Base-by-base conservation (phyloP, 2,888 invertebrate genomes). In the Pemphredon lugubris region DNA sequence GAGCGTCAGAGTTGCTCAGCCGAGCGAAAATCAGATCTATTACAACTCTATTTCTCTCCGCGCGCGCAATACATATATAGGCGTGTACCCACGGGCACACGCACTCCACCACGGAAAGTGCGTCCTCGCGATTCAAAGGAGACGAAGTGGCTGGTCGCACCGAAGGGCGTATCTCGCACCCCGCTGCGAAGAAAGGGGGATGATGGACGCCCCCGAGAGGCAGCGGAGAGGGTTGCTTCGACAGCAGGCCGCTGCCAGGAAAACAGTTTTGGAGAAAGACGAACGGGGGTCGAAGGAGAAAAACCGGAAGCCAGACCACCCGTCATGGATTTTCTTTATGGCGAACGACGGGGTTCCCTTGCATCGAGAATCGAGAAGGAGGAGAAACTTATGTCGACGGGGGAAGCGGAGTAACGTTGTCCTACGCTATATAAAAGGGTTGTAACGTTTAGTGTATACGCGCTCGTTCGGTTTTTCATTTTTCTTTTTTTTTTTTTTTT, bases 311-410 rank as follows among this genome's bases (percentile, higher is more conserved):
- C 70, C 63, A 74, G 67, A 55, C 72, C 73, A 67, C 67, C 75
- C 77, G 84, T 73, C 78, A 69, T 65, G 76, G 73, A 59, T 76
- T 77, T 83, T 83, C 84, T 84, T 84, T 84, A 83, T 72, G 73
- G 70, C 53, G 70, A 76, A 74, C 83, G 65, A 60, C 72, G 84
- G 82, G 75, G 71, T 66, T 66, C 40, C 66, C 54, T 50, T 64
- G 73, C 65, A 73, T 60, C 45, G 71, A 45, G 48, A 68, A 69
- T 68, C 67, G 50, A 26, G 59, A 53, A 44, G 75, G 75, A 39
- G 54, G 47, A 37, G 65, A 20, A 53, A 58, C 54, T 72, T 53
- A 50, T 54, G 39, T 23, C 51, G 14, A 2, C 39, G 50, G 40
- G 65, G 54, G 58, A 69, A 79, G 76, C 74, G 76, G 74, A 58